A percentile compares a stretch with the other conserved stretches of the same genome.
Conservation (phyloP, 2,113 vertebrate species). For the Chaetops frenatus region DNA sequence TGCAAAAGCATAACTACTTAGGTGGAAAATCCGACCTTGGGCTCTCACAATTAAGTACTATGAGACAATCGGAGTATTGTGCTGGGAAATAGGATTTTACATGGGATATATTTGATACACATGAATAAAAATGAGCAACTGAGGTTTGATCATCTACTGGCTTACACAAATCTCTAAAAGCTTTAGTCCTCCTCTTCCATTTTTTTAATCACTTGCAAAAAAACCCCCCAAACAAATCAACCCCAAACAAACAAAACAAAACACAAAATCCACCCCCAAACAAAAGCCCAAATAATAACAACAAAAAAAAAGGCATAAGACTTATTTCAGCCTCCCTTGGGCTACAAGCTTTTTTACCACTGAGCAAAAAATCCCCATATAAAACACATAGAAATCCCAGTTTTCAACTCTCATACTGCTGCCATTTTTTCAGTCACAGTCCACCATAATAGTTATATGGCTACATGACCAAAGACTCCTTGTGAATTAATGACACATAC, state of each 20-base stretch:
- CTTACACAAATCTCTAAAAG: not conserved
- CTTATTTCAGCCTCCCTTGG: not conserved
- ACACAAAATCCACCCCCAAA: not conserved
- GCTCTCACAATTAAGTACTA: not conserved
- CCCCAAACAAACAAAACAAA: not conserved
- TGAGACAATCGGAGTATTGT: not conserved
- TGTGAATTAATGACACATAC: not conserved
- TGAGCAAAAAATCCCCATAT: not conserved
- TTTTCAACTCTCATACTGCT: not conserved
- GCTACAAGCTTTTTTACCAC: not conserved
- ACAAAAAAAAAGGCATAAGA: not conserved
- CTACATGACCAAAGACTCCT: not conserved
- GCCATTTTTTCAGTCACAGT: not conserved
- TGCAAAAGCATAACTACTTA: not conserved
- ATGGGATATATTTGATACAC: not conserved
- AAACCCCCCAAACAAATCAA: not conserved
- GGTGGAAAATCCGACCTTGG: slow-evolving; percentile 8
- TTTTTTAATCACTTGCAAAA: not conserved
- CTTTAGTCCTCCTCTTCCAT: not conserved
- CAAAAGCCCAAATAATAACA: not conserved
- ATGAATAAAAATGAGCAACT: not conserved
- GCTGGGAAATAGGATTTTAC: slow-evolving; percentile 29
- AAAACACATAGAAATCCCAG: not conserved
- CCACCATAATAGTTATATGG: not conserved
- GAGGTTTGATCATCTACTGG: not conserved